A percentile compares a stretch with the other conserved stretches of the same genome.
Evolutionary conservation across 2,888 invertebrate species (phyloP).

Genomic region (Bombylius discolor): DNA sequence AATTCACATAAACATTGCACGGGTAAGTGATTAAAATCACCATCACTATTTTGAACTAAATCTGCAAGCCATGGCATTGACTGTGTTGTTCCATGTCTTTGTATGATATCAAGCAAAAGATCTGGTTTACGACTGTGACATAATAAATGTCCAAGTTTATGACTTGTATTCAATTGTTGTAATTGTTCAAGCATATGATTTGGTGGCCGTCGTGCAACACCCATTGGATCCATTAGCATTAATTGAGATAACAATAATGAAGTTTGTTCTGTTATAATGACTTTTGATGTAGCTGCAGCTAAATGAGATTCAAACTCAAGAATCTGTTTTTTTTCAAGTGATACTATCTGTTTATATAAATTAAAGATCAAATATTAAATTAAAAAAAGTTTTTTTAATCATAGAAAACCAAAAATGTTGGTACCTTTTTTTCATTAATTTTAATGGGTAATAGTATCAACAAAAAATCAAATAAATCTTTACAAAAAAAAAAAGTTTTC

Average conservation of each 20-base stretch:
- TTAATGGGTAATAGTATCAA: too few relatives aligned
- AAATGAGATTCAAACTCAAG: conserved; percentile 83
- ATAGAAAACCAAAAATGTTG: too few relatives aligned
- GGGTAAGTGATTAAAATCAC: conserved; percentile 63
- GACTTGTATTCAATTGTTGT: conserved; percentile 58
- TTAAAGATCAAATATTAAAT: background rate
- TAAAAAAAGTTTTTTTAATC: too few relatives aligned
- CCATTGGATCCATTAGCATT: conserved; percentile 74
- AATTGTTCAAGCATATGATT: conserved; percentile 63
- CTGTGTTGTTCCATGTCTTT: conserved; percentile 74
- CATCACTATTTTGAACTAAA: conserved; percentile 81
- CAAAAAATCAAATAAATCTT: background rate
- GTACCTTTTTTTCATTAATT: too few relatives aligned
- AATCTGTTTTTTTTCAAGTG: conserved; percentile 63
- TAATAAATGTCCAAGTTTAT: conserved; percentile 76
- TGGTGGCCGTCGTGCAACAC: conserved; percentile 72
- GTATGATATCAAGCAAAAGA: conserved; percentile 82
- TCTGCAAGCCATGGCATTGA: conserved; percentile 97
- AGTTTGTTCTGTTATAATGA: conserved; percentile 78
- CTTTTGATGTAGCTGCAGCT: conserved; percentile 78
- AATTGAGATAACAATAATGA: conserved; percentile 75
- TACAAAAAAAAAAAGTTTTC: background rate
- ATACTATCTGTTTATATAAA: conserved; percentile 37
- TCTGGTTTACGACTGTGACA: conserved; percentile 84
- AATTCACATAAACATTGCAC: conserved; percentile 98